Evolutionary conservation across 2,888 invertebrate species (phyloP).

Genomic region (Ganaspis brasiliensis): DNA sequence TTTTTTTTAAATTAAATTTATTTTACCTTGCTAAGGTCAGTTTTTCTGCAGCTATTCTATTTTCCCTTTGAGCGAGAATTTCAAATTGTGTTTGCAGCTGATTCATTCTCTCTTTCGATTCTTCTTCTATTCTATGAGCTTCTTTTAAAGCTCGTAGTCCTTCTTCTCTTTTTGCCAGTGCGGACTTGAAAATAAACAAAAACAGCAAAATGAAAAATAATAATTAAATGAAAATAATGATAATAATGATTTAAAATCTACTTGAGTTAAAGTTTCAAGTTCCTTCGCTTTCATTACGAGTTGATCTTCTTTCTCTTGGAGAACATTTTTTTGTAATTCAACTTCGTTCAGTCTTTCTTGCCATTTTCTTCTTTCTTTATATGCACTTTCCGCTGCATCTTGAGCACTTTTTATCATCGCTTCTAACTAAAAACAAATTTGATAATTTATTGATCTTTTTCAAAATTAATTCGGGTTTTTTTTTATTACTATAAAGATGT

Average conservation of each 20-base stretch:
- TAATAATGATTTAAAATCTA: too few species aligned
- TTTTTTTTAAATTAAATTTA: too few species aligned
- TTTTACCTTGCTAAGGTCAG: slow-evolving; percentile 71
- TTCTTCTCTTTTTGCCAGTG: slow-evolving; percentile 74
- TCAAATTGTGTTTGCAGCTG: slow-evolving; percentile 71
- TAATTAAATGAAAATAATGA: slow-evolving; percentile 5
- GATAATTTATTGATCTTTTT: not conserved
- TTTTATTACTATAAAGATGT: not conserved
- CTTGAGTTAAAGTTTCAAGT: slow-evolving; percentile 74
- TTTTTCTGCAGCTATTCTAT: slow-evolving; percentile 71
- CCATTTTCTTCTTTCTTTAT: slow-evolving; percentile 73
- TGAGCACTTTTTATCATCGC: slow-evolving; percentile 73
- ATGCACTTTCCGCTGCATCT: slow-evolving; percentile 68
- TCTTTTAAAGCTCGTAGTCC: slow-evolving; percentile 72
- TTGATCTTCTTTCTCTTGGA: slow-evolving; percentile 71
- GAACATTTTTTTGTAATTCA: slow-evolving; percentile 64
- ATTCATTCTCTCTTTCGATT: slow-evolving; percentile 69
- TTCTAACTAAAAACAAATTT: slow-evolving; percentile 60
- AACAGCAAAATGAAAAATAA: not conserved
- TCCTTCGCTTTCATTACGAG: slow-evolving; percentile 74
- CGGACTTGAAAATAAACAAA: slow-evolving; percentile 61
- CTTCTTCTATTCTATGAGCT: slow-evolving; percentile 72
- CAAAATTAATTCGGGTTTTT: not conserved
- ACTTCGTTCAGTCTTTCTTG: slow-evolving; percentile 70
- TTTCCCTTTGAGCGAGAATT: slow-evolving; percentile 72